Percentiles rank a stretch among this genome's conserved stretches.
phyloP scores from a whole-genome alignment of 2,797 vertebrate genomes.

The Lithobates pipiens region DNA sequence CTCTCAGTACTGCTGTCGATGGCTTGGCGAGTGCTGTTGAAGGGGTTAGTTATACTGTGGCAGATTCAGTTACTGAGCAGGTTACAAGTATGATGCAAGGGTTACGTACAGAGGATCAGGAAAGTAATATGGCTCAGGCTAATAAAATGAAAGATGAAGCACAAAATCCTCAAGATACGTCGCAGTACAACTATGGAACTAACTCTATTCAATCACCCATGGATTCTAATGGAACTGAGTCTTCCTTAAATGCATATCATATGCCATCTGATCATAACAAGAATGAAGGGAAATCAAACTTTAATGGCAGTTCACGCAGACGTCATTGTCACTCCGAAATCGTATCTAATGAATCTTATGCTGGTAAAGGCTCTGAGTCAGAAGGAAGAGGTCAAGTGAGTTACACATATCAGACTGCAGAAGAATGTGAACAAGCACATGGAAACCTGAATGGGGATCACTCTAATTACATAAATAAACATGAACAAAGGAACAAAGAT shows the following conservation, averaged over 20 bases:
- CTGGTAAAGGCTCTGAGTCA: background rate
- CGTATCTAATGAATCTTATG: background rate
- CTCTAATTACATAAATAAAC: background rate
- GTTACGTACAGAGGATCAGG: constrained; percentile 76
- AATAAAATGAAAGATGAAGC: constrained; percentile 53
- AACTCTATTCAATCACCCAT: constrained; percentile 3
- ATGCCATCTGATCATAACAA: constrained; percentile 25
- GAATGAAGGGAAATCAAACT: constrained; percentile 34
- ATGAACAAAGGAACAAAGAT: constrained; percentile 12
- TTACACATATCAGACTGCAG: constrained; percentile 51
- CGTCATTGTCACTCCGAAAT: background rate
- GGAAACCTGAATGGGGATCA: constrained; percentile 13
- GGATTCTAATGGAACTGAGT: constrained; percentile 54
- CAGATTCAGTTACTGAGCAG: constrained; percentile 90
- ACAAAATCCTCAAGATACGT: background rate
- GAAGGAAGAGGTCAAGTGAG: background rate
- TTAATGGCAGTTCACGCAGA: background rate
- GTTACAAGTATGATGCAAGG: constrained; percentile 88
- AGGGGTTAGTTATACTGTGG: constrained; percentile 86
- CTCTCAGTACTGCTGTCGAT: constrained; percentile 85
- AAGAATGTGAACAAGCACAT: constrained; percentile 45
- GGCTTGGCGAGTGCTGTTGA: constrained; percentile 85
- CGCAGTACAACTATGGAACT: constrained; percentile 49
- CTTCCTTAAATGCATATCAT: constrained; percentile 31
- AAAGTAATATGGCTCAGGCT: background rate